phyloP scores from a whole-genome alignment of 2,113 vertebrate genomes.

The Poeciliopsis prolifica region DNA sequence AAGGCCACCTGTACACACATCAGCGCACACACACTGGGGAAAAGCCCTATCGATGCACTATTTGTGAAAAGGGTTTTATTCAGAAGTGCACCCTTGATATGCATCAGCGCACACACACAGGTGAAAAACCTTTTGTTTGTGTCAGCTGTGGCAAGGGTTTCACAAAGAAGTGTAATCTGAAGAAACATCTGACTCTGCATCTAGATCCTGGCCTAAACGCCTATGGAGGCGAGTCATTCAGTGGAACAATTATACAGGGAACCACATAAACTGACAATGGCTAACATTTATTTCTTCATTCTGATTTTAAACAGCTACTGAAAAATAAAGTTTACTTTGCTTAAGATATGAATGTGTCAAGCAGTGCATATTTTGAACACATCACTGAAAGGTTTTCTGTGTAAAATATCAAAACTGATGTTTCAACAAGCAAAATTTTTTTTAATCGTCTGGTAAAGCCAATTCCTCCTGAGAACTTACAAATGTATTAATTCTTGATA shows the following conservation, averaged over 20 bases:
- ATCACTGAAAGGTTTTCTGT: too few species aligned
- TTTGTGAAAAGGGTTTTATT: conserved; percentile 82
- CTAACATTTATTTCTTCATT: not conserved
- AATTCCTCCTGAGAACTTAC: not conserved
- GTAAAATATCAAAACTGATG: too few species aligned
- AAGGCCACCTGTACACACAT: conserved; percentile 81
- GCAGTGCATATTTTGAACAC: too few species aligned
- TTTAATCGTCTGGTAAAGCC: not conserved
- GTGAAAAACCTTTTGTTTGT: conserved; percentile 80
- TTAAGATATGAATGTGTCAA: conserved; percentile 16
- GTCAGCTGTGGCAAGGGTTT: conserved; percentile 80
- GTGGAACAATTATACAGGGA: conserved; percentile 50
- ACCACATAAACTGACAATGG: conserved; percentile 32
- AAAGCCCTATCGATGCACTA: conserved; percentile 78
- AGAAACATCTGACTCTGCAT: conserved; percentile 78
- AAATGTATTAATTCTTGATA: not conserved
- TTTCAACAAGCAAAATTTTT: too few species aligned
- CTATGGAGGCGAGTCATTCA: conserved; percentile 42
- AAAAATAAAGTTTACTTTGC: conserved; percentile 48
- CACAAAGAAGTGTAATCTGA: conserved; percentile 81
- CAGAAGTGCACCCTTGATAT: conserved; percentile 83
- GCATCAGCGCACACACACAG: conserved; percentile 82
- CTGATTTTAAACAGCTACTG: conserved; percentile 23
- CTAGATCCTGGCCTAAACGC: conserved; percentile 52
- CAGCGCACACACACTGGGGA: conserved; percentile 82